Evolutionary conservation across 1,140 invertebrate genomes (phyloP).

Genomic region (Ips typographus): DNA sequence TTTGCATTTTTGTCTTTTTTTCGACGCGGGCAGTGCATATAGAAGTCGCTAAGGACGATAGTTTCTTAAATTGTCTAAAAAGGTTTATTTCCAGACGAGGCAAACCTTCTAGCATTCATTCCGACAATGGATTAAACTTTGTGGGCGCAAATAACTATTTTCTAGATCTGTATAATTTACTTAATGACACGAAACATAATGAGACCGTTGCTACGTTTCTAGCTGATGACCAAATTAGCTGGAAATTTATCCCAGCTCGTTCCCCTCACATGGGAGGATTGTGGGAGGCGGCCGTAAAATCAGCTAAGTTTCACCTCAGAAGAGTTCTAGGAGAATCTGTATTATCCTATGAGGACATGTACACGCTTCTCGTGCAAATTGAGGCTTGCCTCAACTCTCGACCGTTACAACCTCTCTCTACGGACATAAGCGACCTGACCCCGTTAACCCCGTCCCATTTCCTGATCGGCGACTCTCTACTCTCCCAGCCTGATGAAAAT

Average conservation of each 20-base stretch:
- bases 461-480: too few species aligned
- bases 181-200: slow-evolving; percentile 4
- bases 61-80: slow-evolving; percentile 46
- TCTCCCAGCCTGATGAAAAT: too few species aligned
- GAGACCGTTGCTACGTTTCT: slow-evolving; percentile 52
- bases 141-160: slow-evolving; percentile 37
- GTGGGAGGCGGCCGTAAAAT: too few species aligned
- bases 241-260: not conserved
- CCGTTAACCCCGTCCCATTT: too few species aligned
- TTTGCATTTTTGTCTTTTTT: slow-evolving; percentile 42
- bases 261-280: too few species aligned
- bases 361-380: too few species aligned
- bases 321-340: too few species aligned
- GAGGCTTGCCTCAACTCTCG: too few species aligned
- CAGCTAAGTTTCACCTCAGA: too few species aligned
- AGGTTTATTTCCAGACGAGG: slow-evolving; percentile 50
- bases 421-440: too few species aligned
- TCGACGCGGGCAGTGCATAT: slow-evolving; percentile 52
- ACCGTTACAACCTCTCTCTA: too few species aligned
- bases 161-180: slow-evolving; percentile 5
- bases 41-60: slow-evolving; percentile 47
- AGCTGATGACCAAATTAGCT: slow-evolving; percentile 61
- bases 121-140: slow-evolving; percentile 49
- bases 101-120: slow-evolving; percentile 41
- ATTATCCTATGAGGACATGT: too few species aligned